Evolutionary conservation across 2,797 vertebrate species (phyloP), one percentile per base, ranked within the genome.

Genomic region (Megalops cyprinoides): DNA sequence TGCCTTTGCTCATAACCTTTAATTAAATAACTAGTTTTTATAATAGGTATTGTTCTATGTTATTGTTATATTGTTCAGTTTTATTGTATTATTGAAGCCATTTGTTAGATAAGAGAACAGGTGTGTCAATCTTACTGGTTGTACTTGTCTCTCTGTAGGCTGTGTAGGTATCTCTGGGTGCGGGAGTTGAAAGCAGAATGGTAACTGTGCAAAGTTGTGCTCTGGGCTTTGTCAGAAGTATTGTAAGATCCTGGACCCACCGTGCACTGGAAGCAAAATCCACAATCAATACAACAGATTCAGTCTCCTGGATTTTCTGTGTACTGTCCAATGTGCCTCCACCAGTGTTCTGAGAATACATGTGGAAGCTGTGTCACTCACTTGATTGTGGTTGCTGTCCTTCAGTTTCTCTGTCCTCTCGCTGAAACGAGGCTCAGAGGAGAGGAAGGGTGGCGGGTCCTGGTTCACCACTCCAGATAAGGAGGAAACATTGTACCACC

Each of bases 101-200:
- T 71, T 71, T 34, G 44, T 42, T 42, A 39, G 39, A n/a, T 20
- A 37, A 23, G 7, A 39, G 60, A 34, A 65, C 34, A n/a, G n/a
- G 60, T 71, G 39, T 44, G 39, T 20, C 9, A 8, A 23, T 53
- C 73, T 76, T 49, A 75, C 71, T 56, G 79, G 69, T 80, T 80
- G 56, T 48, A 67, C 44, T 42, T 76, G 74, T 62, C 74, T 53
- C 31, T 53, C n/a, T 65, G 25, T 12, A 51, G 25, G 49, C 56
- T 28, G 28, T 69, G 46, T 28, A 77, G 37, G 51, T 77, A 77
- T 69, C 75, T 69, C 12, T 37, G 49, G 7, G 49, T 67, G 31
- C 56, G 58, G 44, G 81, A 74, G 42, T 55, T 71, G 53, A 74
- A 78, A 71, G 48, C 39, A 42, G 67, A 62, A 49, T 51, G 51